Conservation (phyloP, 2,797 vertebrate genomes). For the Lateolabrax maculatus region DNA sequence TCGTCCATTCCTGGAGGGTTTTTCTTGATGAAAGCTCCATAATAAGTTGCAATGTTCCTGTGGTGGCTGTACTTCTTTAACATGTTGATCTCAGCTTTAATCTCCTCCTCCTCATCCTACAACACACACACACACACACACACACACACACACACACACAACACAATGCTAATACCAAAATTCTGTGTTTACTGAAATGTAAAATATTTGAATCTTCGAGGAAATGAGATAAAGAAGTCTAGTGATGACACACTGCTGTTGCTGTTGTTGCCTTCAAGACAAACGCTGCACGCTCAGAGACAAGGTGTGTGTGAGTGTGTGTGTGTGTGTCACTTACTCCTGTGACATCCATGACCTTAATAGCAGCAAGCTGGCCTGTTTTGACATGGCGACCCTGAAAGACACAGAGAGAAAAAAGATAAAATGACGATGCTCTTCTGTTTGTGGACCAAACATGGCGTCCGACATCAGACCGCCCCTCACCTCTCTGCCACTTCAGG, state of each 20-base stretch:
- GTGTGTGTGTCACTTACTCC: conserved; percentile 86
- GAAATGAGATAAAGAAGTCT: conserved; percentile 15
- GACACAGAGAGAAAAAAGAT: conserved; percentile 21
- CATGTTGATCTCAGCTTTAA: conserved; percentile 99
- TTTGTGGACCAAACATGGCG: too few species aligned
- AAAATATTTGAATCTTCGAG: background rate
- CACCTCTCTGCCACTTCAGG: background rate
- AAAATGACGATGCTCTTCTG: background rate
- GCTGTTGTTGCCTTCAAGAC: too few species aligned
- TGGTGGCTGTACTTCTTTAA: conserved; percentile 99
- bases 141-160: background rate
- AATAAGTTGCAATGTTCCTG: conserved; percentile 98
- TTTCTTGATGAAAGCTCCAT: conserved; percentile 98
- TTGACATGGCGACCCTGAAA: conserved; percentile 97
- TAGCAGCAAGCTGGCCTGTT: conserved; percentile 97
- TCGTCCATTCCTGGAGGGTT: conserved; percentile 97
- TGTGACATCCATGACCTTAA: conserved; percentile 99
- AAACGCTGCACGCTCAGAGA: background rate
- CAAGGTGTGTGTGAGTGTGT: conserved; percentile 11
- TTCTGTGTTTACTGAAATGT: background rate
- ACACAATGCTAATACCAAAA: background rate
- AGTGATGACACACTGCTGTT: too few species aligned
- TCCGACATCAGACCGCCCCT: too few species aligned
- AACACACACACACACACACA: conserved; percentile 14
- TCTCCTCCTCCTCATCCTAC: conserved; percentile 99